These are phyloP conservation scores for Brachypteracias leptosomus DNA, from an alignment of 2,113 vertebrate genomes.

Conservation along the genomic window DNA sequence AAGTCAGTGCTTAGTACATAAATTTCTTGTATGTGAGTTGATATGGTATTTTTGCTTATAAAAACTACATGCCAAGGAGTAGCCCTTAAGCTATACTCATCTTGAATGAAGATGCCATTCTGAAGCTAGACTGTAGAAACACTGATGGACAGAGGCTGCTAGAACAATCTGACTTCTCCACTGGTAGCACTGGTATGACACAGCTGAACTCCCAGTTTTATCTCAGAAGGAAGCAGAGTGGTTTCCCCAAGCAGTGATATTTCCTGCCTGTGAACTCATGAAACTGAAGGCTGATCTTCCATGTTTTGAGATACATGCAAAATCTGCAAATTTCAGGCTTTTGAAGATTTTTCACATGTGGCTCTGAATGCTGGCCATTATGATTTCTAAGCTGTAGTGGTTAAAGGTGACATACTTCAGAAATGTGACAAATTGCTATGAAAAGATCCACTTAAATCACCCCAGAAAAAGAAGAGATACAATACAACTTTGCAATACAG, in stretches of 20 bases:
- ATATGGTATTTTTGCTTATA: neutral
- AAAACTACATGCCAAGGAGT: neutral
- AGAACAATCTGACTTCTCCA: neutral
- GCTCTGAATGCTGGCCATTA: neutral
- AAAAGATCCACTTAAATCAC: neutral
- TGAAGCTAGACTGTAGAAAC: neutral
- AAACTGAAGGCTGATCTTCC: neutral
- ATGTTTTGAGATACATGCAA: neutral
- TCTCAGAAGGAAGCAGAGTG: neutral
- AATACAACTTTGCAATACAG: accelerated
- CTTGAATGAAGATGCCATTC: neutral
- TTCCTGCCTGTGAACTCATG: neutral
- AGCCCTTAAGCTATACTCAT: neutral
- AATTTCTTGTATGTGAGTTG: neutral
- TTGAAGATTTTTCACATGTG: neutral
- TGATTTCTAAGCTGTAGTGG: neutral
- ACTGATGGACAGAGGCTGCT: neutral
- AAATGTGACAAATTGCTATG: neutral
- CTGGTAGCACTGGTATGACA: neutral
- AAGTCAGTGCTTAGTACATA: neutral
- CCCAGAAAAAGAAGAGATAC: neutral
- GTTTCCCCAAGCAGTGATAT: neutral
- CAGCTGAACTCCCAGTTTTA: neutral
- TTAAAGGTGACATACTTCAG: neutral
- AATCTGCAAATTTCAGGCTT: neutral